These are phyloP conservation scores for Styela clava DNA, from an alignment of 23 tunicate species.

Conservation along the genomic window DNA sequence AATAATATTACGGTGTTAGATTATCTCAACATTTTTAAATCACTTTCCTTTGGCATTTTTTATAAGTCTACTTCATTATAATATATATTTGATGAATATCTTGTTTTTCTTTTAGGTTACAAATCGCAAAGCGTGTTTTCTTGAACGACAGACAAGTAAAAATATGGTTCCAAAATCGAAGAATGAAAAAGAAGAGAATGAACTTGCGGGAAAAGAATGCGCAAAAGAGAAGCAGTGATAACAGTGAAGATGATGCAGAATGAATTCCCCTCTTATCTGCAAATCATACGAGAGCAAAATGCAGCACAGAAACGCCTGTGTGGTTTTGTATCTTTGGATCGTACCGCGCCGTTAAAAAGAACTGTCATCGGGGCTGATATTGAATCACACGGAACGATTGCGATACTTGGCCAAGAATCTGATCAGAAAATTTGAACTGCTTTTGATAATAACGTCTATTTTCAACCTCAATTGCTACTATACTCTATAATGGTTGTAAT, in stretches of 20 bases:
- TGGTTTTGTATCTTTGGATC: neutral
- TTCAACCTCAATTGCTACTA: too few species aligned
- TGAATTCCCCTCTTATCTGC: neutral
- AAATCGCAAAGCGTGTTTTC: conserved; percentile 66
- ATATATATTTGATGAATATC: too few species aligned
- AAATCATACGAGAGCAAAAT: neutral
- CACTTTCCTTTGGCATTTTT: too few species aligned
- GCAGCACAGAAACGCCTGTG: neutral
- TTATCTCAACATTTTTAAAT: too few species aligned
- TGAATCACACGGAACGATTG: neutral
- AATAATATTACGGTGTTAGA: too few species aligned
- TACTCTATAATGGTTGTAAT: too few species aligned
- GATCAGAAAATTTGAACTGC: too few species aligned
- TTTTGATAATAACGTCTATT: too few species aligned
- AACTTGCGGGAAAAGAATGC: conserved; percentile 40
- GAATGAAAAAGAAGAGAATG: conserved; percentile 98
- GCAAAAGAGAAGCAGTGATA: conserved; percentile 1
- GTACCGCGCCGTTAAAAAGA: neutral
- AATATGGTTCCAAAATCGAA: conserved; percentile 77
- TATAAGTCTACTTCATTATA: too few species aligned
- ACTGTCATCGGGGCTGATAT: neutral
- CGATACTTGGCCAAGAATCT: too few species aligned
- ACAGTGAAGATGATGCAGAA: conserved; percentile 12
- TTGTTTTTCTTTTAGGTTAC: conserved; percentile 6
- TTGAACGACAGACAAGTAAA: conserved; percentile 95